A percentile compares a stretch with the other conserved stretches of the same genome.
phyloP scores from a whole-genome alignment of 2,888 invertebrate species.

The Caenorhabditis imperialis region DNA sequence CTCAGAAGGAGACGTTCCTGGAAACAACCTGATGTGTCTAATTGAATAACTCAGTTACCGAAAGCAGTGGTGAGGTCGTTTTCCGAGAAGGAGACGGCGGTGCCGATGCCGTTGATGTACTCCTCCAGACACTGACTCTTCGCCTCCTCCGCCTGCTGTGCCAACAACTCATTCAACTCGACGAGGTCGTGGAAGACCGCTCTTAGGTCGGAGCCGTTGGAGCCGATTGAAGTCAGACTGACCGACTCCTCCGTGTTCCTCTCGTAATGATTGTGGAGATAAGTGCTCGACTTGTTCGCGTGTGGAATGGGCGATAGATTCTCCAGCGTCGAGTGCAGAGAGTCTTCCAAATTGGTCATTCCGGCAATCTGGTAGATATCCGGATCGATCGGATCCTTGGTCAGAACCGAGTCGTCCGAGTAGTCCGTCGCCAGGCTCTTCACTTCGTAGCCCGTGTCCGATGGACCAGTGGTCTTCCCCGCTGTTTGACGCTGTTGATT shows the following conservation, averaged over 20 bases:
- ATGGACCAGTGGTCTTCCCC: constrained; percentile 26
- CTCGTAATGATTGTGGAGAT: no score
- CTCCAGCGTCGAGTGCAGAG: constrained; percentile 34
- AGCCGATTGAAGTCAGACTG: constrained; percentile 4
- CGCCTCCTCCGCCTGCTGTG: constrained; percentile 31
- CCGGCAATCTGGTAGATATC: constrained; percentile 21
- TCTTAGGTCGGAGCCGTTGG: constrained; percentile 36
- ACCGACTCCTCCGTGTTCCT: not conserved
- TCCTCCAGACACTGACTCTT: constrained; percentile 13
- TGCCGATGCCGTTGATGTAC: constrained; percentile 29
- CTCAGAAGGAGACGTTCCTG: no score
- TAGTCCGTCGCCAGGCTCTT: constrained; percentile 30
- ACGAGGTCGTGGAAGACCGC: constrained; percentile 45
- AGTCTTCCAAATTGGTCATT: constrained; percentile 24
- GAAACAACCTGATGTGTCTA: not conserved
- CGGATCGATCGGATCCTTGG: constrained; percentile 36
- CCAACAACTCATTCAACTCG: constrained; percentile 42
- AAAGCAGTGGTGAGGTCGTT: not conserved
- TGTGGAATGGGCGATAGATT: constrained; percentile 30
- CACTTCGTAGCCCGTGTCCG: constrained; percentile 42
- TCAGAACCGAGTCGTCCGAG: constrained; percentile 17
- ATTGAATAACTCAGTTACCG: constrained; percentile 5
- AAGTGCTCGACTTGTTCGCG: constrained; percentile 16
- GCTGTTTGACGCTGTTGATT: constrained; percentile 9
- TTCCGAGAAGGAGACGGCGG: constrained; percentile 34